phyloP scores from a whole-genome alignment of 2,797 vertebrate genomes.

The Helostoma temminkii region DNA sequence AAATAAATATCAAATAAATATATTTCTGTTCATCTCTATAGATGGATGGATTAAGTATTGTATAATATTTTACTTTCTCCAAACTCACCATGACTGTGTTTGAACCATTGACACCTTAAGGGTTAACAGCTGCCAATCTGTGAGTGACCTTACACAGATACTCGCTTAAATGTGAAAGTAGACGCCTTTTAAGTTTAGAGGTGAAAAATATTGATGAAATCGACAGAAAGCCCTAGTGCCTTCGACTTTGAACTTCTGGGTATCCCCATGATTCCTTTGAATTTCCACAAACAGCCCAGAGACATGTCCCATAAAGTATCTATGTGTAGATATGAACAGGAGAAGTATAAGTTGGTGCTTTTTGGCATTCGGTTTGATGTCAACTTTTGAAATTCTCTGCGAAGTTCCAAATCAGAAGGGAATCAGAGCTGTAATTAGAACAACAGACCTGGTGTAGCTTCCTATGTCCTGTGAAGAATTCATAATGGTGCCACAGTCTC shows the following conservation, averaged over 20 bases:
- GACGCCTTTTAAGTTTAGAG: not conserved
- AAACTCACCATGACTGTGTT: not conserved
- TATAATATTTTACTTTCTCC: no score
- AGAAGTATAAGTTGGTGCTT: not conserved
- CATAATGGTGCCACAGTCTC: not conserved
- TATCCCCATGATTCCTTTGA: not conserved
- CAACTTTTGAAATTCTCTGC: not conserved
- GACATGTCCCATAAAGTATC: not conserved
- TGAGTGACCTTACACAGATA: not conserved
- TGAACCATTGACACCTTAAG: not conserved
- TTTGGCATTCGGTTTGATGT: constrained; percentile 3
- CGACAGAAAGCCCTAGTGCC: not conserved
- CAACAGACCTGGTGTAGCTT: not conserved
- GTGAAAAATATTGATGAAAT: not conserved
- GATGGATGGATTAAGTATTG: no score
- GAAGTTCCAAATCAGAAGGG: constrained; percentile 11
- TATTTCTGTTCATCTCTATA: no score
- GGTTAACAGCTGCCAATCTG: not conserved
- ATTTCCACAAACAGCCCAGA: not conserved
- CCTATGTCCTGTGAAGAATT: not conserved
- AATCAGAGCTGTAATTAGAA: constrained; percentile 17
- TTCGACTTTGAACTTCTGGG: not conserved
- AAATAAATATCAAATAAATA: no score
- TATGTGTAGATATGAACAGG: not conserved
- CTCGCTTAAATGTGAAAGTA: no score